These are phyloP conservation scores for Spodoptera exigua DNA, from an alignment of 2,888 invertebrate genomes.

Conservation along the genomic window DNA sequence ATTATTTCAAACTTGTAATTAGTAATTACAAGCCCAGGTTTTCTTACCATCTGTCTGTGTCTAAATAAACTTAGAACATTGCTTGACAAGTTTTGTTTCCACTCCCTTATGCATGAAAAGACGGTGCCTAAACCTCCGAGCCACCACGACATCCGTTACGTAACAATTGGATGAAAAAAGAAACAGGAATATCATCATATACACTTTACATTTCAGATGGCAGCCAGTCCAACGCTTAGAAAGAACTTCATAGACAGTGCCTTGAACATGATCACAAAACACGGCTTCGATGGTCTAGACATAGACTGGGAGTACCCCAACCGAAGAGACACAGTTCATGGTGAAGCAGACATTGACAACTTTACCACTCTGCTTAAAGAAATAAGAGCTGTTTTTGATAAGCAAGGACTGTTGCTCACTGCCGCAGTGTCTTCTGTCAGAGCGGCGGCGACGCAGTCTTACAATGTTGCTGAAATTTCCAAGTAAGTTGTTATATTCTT, in stretches of 20 bases:
- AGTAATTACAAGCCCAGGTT: too few species aligned
- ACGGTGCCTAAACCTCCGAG: too few species aligned
- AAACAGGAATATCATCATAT: too few species aligned
- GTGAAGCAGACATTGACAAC: constrained; percentile 82
- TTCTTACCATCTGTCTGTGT: too few species aligned
- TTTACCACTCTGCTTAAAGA: constrained; percentile 88
- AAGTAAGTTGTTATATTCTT: constrained; percentile 71
- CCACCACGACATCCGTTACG: too few species aligned
- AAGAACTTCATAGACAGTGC: constrained; percentile 89
- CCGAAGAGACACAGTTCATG: constrained; percentile 85
- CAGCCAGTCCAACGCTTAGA: constrained; percentile 78
- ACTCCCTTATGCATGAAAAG: too few species aligned
- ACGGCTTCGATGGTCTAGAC: constrained; percentile 92
- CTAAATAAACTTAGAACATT: too few species aligned
- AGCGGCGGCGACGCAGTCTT: constrained; percentile 85
- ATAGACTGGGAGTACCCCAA: constrained; percentile 93
- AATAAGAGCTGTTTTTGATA: constrained; percentile 86
- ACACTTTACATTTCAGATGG: constrained; percentile 70
- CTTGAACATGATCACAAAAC: constrained; percentile 84
- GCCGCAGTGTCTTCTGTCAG: constrained; percentile 90
- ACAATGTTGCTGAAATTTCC: constrained; percentile 89
- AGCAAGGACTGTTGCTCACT: constrained; percentile 86
- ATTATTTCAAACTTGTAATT: too few species aligned
- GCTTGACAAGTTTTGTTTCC: too few species aligned
- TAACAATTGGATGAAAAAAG: too few species aligned